Evolutionary conservation across 2,113 vertebrate genomes (phyloP).

Genomic region (Crypturellus undulatus): DNA sequence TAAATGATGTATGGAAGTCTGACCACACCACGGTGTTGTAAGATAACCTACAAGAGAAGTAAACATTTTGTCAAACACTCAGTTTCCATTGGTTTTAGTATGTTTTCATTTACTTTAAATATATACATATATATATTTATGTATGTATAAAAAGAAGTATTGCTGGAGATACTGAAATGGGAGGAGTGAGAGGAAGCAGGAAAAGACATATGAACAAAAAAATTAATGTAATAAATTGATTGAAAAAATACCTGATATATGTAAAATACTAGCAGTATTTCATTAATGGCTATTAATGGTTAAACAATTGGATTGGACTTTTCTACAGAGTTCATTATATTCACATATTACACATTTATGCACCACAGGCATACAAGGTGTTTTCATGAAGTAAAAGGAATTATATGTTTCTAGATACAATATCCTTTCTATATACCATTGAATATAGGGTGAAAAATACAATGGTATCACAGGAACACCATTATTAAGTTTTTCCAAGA

Average conservation of each 20-base stretch:
- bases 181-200: background rate
- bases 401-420: background rate
- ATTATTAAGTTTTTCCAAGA: background rate
- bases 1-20: conserved; percentile 53
- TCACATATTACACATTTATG: background rate
- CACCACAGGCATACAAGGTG: background rate
- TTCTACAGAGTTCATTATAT: background rate
- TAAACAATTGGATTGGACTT: background rate
- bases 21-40: conserved; percentile 28
- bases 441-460: background rate
- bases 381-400: background rate
- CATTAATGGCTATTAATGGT: background rate
- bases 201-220: conserved; percentile 17
- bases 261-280: background rate
- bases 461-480: background rate
- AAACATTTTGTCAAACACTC: conserved; percentile 53
- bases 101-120: conserved; percentile 21
- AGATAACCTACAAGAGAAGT: background rate
- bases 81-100: conserved; percentile 30
- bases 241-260: background rate
- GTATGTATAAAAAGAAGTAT: background rate
- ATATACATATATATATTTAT: background rate
- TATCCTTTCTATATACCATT: background rate
- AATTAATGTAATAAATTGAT: background rate
- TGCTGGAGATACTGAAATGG: background rate